Evolutionary conservation across 2,797 vertebrate species (phyloP).

Genomic region (Gouania willdenowi): DNA sequence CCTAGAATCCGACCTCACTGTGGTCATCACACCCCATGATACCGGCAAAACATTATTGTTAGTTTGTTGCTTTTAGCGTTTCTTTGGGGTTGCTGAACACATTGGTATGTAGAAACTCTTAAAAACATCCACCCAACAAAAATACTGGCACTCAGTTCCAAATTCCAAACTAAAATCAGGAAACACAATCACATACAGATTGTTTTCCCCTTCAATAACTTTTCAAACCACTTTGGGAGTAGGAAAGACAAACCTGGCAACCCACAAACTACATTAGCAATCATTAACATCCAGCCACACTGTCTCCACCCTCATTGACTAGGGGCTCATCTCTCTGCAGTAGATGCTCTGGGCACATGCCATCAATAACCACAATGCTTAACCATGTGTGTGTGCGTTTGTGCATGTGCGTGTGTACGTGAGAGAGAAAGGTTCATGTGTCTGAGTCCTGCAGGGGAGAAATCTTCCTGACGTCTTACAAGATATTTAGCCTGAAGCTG

Average conservation of each 20-base stretch:
- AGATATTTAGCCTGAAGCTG: neutral
- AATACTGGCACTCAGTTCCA: no score
- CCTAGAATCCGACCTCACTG: conserved; percentile 8
- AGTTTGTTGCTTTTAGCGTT: no score
- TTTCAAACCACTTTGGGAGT: no score
- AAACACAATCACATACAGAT: no score
- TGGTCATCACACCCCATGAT: conserved; percentile 5
- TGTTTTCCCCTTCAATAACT: no score
- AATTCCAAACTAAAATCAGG: no score
- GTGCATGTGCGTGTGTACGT: neutral
- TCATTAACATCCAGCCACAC: conserved; percentile 46
- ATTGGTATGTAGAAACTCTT: no score
- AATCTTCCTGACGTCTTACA: neutral
- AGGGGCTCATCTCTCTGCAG: conserved; percentile 20
- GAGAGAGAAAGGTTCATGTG: conserved; percentile 1
- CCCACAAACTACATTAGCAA: conserved; percentile 25
- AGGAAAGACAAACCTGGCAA: conserved; percentile 13
- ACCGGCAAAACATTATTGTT: conserved; percentile 17
- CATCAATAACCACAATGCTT: conserved; percentile 45
- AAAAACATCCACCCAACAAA: no score
- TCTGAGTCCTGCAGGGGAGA: neutral
- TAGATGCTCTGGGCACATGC: conserved; percentile 21
- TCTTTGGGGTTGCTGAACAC: no score
- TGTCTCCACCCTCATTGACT: conserved; percentile 60
- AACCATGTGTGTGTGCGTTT: conserved; percentile 13